Conservation (phyloP, 2,888 invertebrate genomes). For the Graphium colonna region DNA sequence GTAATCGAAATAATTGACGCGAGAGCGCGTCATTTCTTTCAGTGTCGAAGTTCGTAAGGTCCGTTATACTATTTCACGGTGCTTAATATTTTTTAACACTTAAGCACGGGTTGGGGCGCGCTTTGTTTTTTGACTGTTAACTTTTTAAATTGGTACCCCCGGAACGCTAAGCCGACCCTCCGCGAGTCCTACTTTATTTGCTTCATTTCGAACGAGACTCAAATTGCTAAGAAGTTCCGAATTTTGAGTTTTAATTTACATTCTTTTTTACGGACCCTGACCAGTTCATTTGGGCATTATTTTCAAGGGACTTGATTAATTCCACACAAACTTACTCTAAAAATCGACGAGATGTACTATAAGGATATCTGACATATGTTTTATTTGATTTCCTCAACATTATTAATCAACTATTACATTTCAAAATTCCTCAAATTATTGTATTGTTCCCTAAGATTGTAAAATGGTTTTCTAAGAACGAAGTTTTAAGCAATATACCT, state of each 20-base stretch:
- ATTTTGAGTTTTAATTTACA: slow-evolving; percentile 40
- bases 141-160: slow-evolving; percentile 47
- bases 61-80: slow-evolving; percentile 18
- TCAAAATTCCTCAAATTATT: no score
- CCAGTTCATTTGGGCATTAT: slow-evolving; percentile 12
- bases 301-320: slow-evolving; percentile 3
- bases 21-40: slow-evolving; percentile 11
- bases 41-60: slow-evolving; percentile 22
- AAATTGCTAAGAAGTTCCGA: slow-evolving; percentile 59
- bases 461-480: no score
- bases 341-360: no score
- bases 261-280: slow-evolving; percentile 19
- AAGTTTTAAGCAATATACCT: no score
- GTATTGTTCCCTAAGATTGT: no score
- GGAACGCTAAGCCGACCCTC: slow-evolving; percentile 52
- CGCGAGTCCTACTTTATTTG: slow-evolving; percentile 54
- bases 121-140: slow-evolving; percentile 36
- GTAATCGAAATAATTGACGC: slow-evolving; percentile 15
- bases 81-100: slow-evolving; percentile 38
- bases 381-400: no score
- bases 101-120: slow-evolving; percentile 33
- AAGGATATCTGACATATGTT: no score
- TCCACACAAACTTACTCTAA: background rate
- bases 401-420: no score
- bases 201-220: slow-evolving; percentile 58